Base-by-base conservation (phyloP, 2,797 vertebrate species). In the Odontamblyopus rebecca region DNA sequence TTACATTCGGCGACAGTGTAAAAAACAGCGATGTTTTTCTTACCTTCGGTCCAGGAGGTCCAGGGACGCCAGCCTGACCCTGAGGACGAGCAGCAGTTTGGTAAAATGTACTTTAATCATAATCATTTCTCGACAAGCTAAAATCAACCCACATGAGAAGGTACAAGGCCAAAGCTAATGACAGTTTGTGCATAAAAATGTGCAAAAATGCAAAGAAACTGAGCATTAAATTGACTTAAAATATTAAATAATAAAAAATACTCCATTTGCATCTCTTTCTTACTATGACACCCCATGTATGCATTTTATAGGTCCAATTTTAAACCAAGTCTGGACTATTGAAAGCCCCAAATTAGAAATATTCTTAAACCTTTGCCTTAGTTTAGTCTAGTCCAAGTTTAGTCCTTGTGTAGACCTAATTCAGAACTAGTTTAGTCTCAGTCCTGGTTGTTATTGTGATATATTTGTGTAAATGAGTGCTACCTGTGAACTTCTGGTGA, bases 21-120 rank as follows among this genome's bases (percentile, higher is more conserved):
- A 60, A 44, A 30, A 30, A 5, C 5, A 7, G 57, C 5, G 2
- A 19, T 63, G 9, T 13, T 0, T 53, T 32, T 35, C 61, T 79
- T 86, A 96, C 94, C 91, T 92, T 92, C 19, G 85, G 88, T 82
- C 95, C 95, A 70, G 84, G 75, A 5, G 86, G 66, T 65, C 95
- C 95, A 44, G 19, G 89, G 3, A 86, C 64, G 69, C 93, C 94
- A 61, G 77, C 76, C 70, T 81, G 85, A 67, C 93, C 95, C 94
- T 95, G 79, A 9, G 53, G 15, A 64, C 65, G 11, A 51, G 30
- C 4, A 53, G 12, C 9, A 62, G 30, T n/a, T n/a, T n/a, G 2
- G 26, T 29, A 13, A 44, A 4, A 48, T 19, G 16, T 32, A 32
- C 7, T 38, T 38, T 38, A 38, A 35, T 35, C 0, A 35, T 35